phyloP scores from a whole-genome alignment of 2,888 invertebrate genomes.

The Hydroisotoma schaefferi region DNA sequence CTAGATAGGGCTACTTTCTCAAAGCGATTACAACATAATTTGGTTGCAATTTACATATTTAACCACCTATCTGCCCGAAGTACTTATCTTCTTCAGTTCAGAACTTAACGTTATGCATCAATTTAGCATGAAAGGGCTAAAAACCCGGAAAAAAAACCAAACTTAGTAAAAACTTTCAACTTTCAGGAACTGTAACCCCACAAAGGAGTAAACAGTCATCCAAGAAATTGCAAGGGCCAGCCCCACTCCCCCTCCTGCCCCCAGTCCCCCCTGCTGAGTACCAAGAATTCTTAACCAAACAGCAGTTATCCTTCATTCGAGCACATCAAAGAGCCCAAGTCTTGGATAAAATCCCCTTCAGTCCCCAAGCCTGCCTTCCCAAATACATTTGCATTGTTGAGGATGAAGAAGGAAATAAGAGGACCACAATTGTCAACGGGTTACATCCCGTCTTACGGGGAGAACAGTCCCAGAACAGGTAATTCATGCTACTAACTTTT shows the following conservation, averaged over 20 bases:
- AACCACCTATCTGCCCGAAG: no score
- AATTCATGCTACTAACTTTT: no score
- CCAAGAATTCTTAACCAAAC: background rate
- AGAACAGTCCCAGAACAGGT: conserved; percentile 7
- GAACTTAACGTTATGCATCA: no score
- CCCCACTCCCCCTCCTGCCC: conserved; percentile 10
- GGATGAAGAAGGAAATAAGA: conserved; percentile 27
- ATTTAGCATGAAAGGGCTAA: no score
- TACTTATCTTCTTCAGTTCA: no score
- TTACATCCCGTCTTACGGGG: conserved; percentile 28
- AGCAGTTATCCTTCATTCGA: conserved; percentile 10
- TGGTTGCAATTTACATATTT: no score
- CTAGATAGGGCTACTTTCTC: no score
- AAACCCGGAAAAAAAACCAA: no score
- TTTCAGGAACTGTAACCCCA: conserved; percentile 13
- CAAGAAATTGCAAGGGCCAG: background rate
- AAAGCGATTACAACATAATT: no score
- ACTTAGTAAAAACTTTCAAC: no score
- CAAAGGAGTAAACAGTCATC: conserved; percentile 13
- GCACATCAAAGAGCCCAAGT: conserved; percentile 3
- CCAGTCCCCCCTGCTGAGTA: conserved; percentile 11
- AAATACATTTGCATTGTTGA: conserved; percentile 35
- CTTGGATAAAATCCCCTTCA: conserved; percentile 12
- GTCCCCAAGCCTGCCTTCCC: conserved; percentile 33
- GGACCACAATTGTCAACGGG: conserved; percentile 31